Base-by-base conservation (phyloP, 2,888 invertebrate genomes). In the Anthophora plumipes region DNA sequence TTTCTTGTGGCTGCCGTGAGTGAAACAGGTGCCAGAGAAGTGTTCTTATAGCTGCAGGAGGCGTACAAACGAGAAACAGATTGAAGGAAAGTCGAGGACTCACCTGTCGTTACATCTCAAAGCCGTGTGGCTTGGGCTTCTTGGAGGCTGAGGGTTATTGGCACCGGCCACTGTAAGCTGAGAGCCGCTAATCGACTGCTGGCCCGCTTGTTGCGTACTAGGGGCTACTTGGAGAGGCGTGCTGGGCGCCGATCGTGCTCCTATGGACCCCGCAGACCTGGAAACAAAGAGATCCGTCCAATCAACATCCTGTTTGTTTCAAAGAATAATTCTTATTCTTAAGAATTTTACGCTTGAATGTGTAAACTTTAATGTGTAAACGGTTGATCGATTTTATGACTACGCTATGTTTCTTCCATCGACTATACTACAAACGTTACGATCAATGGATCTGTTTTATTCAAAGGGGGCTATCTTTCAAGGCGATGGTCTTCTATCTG, bases 221-320 rank as follows among this genome's bases (percentile, higher is more conserved):
- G 88, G 89, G 64, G 86, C 87, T 61, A 88, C 88, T 88, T 92
- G 95, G 92, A 95, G 94, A 91, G 96, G 96, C 93, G 96, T 96
- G 94, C 95, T 95, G 93, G 96, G 96, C 88, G 96, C 96, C 91
- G 96, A 96, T 92, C 96, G 95, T 87, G 95, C 95, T 91, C 95
- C 95, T 93, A 94, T 94, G 90, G 95, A 95, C 91, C 94, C 94
- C 94, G 95, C 95, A 94, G 95, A 95, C 93, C 95, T 92, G 83
- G 39, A 77, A 69, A 55, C 57, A 82, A 5, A 25, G 0, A 2
- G 25, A 60, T 54, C 25, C 0, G 39, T n/a, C n/a, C 31, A 7
- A 41, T 50, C 14, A 63, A 4, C 14, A 7, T 12, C 20, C n/a
- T 14, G 3, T 50, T n/a, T n/a, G 22, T 5, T 4, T 17, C 0